phyloP scores from a whole-genome alignment of 2,113 vertebrate species.

The Oreochromis spilurus region DNA sequence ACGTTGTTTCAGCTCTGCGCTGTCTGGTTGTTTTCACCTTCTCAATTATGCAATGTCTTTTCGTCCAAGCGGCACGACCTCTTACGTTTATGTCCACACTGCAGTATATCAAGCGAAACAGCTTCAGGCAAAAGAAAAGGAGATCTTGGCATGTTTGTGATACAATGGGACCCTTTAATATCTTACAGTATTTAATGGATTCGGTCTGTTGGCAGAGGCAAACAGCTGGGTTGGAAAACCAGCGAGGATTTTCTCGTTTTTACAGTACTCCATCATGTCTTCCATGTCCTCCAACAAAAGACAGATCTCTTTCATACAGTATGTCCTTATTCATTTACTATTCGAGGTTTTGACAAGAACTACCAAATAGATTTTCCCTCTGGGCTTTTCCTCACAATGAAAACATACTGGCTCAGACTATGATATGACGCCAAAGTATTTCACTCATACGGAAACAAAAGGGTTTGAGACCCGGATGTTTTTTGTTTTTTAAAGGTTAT shows the following conservation, averaged over 20 bases:
- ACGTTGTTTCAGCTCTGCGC: background rate
- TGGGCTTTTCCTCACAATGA: background rate
- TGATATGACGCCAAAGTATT: background rate
- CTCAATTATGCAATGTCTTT: constrained; percentile 18
- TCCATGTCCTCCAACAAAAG: background rate
- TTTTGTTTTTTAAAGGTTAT: background rate
- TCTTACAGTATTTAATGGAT: constrained; percentile 39
- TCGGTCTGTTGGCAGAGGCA: constrained; percentile 47
- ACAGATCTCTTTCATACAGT: background rate
- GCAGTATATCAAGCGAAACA: constrained; percentile 34
- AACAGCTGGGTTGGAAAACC: constrained; percentile 13
- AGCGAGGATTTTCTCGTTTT: constrained; percentile 20
- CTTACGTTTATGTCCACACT: constrained; percentile 19
- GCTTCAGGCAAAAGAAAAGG: constrained; percentile 1
- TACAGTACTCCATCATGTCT: constrained; percentile 31
- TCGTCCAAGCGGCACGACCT: background rate
- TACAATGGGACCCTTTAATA: constrained; percentile 35
- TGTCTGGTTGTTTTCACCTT: constrained; percentile 33
- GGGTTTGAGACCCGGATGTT: background rate
- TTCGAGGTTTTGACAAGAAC: constrained; percentile 17
- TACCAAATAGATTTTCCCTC: constrained; percentile 2
- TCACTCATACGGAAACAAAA: background rate
- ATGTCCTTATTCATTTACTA: background rate
- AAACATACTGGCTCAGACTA: background rate
- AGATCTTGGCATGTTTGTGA: constrained; percentile 55